Percentiles rank a stretch among this genome's conserved stretches.
These are phyloP conservation scores for Neodontobutis hainanensis DNA, from an alignment of 2,113 vertebrate species.

Conservation along the genomic window DNA sequence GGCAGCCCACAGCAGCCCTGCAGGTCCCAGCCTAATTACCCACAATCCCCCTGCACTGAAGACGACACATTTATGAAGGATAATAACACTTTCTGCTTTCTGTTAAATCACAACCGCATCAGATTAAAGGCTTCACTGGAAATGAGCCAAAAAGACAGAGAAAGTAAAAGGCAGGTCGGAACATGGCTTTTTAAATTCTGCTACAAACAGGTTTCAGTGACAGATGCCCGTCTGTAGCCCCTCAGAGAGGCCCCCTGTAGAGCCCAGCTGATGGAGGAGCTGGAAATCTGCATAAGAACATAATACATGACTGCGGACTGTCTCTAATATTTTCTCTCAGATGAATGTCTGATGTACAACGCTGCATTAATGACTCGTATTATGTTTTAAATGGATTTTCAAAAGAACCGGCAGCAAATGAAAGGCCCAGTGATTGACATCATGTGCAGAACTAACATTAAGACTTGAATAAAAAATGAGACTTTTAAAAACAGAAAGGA, in stretches of 20 bases:
- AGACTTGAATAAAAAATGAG: too few species aligned
- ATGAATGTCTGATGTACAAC: too few species aligned
- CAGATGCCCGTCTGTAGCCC: constrained; percentile 1
- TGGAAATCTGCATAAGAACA: too few species aligned
- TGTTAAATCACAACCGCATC: neutral
- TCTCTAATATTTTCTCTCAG: too few species aligned
- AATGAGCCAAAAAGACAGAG: neutral
- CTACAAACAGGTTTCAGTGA: neutral
- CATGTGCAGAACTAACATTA: too few species aligned
- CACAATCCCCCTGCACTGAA: constrained; percentile 5
- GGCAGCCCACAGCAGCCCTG: neutral
- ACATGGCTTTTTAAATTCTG: neutral
- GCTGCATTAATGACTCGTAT: too few species aligned
- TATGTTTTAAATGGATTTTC: too few species aligned
- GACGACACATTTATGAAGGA: neutral
- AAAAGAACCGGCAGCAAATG: too few species aligned
- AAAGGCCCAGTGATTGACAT: too few species aligned
- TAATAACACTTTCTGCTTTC: neutral
- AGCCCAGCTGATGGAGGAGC: constrained; percentile 22
- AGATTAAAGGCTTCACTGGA: neutral
- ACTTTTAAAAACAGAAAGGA: too few species aligned
- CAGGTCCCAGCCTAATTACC: constrained; percentile 35
- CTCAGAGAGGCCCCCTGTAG: constrained; percentile 20
- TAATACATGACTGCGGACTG: too few species aligned
- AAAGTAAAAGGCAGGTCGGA: neutral